Conservation (phyloP, 2,113 vertebrate genomes). For the Pangasianodon gigas region DNA sequence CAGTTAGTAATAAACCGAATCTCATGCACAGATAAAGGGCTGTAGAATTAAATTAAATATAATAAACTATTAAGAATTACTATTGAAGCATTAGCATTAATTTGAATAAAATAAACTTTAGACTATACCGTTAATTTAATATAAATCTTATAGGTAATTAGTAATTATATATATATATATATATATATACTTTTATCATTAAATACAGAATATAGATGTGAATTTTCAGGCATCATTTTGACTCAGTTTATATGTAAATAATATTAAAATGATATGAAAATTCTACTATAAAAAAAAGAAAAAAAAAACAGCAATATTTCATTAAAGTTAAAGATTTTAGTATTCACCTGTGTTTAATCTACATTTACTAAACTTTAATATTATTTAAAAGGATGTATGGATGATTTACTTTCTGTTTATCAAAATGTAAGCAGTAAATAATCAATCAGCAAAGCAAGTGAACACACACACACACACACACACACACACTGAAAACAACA, state of each 20-base stretch:
- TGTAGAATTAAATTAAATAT: not conserved
- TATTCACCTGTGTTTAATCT: too few species aligned
- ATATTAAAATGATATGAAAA: not conserved
- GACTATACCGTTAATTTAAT: too few species aligned
- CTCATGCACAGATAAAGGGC: not conserved
- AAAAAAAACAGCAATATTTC: not conserved
- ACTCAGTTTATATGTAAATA: not conserved
- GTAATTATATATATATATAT: too few species aligned
- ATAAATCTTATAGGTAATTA: too few species aligned
- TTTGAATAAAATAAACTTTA: not conserved
- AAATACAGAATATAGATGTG: not conserved
- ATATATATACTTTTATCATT: too few species aligned
- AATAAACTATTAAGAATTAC: not conserved
- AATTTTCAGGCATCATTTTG: not conserved
- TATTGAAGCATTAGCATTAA: not conserved
- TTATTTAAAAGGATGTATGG: not conserved
- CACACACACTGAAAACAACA: not conserved
- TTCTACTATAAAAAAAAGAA: not conserved
- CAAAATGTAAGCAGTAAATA: not conserved
- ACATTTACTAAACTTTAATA: not conserved
- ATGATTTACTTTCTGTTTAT: not conserved
- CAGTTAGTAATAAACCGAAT: not conserved
- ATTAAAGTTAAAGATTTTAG: not conserved
- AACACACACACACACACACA: not conserved
- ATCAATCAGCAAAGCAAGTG: not conserved